These are phyloP conservation scores for Stegostoma tigrinum DNA, from an alignment of 2,113 vertebrate genomes.

Conservation along the genomic window DNA sequence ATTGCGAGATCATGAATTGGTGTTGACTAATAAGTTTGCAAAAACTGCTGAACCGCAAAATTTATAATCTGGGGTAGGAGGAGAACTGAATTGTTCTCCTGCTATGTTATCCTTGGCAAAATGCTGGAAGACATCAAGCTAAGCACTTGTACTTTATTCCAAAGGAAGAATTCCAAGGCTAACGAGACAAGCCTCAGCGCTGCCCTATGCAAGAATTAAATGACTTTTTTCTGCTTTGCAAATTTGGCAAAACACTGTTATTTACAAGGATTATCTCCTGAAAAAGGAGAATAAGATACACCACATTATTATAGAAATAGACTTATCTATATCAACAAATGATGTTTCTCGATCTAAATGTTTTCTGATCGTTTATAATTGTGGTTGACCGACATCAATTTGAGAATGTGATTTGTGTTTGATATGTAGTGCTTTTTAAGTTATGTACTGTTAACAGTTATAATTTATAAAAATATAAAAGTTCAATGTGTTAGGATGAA, in stretches of 20 bases:
- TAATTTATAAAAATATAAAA: background rate
- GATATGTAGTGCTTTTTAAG: background rate
- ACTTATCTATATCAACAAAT: background rate
- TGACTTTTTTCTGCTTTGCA: background rate
- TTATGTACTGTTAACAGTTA: background rate
- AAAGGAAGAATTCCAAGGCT: background rate
- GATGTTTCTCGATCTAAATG: background rate
- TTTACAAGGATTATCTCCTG: background rate
- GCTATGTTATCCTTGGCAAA: background rate
- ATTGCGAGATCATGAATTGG: background rate
- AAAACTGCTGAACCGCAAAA: background rate
- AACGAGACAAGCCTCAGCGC: background rate
- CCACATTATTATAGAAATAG: background rate
- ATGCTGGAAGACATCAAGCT: background rate
- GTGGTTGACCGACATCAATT: background rate
- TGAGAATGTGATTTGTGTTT: background rate
- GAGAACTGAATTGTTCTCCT: background rate
- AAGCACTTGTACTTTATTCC: background rate
- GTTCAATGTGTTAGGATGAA: background rate
- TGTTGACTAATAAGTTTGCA: constrained; percentile 20
- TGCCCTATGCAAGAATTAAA: background rate
- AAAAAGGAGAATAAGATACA: background rate
- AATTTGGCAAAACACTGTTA: background rate
- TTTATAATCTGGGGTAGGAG: background rate
- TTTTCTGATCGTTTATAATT: background rate